Percentiles rank a stretch among this genome's conserved stretches.
These are phyloP conservation scores for Ormyrus pomaceus DNA, from an alignment of 2,888 invertebrate genomes.

Conservation along the genomic window DNA sequence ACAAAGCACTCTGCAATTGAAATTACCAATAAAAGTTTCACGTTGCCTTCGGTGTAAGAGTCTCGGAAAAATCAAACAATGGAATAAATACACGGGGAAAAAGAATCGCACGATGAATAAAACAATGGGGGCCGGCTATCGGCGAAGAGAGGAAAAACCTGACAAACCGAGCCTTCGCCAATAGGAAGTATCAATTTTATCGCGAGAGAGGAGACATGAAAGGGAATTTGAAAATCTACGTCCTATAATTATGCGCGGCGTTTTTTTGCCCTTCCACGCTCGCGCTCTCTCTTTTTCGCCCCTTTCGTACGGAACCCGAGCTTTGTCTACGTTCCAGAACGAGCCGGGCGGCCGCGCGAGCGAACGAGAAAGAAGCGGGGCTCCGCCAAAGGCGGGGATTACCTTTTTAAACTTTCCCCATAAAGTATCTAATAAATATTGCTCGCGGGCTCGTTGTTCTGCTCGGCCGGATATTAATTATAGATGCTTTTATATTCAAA, in stretches of 20 bases:
- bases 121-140: constrained; percentile 50
- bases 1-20: constrained; percentile 56
- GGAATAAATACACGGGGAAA: constrained; percentile 54
- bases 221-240: constrained; percentile 57
- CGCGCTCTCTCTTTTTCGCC: constrained; percentile 30
- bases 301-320: constrained; percentile 40
- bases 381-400: constrained; percentile 63
- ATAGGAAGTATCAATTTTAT: constrained; percentile 57
- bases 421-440: constrained; percentile 72
- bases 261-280: constrained; percentile 38
- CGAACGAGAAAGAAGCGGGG: constrained; percentile 49
- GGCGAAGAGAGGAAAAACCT: constrained; percentile 57
- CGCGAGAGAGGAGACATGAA: constrained; percentile 55
- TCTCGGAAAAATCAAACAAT: constrained; percentile 56
- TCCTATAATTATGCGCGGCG: constrained; percentile 52
- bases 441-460: constrained; percentile 64
- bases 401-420: constrained; percentile 71
- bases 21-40: constrained; percentile 56
- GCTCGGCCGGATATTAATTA: constrained; percentile 69
- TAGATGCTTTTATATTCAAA: constrained; percentile 72
- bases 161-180: constrained; percentile 57
- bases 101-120: constrained; percentile 56
- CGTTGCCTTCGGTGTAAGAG: constrained; percentile 44
- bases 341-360: neutral
- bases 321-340: constrained; percentile 59